phyloP scores from a whole-genome alignment of 2,888 invertebrate species.

The Ectemnius lituratus region DNA sequence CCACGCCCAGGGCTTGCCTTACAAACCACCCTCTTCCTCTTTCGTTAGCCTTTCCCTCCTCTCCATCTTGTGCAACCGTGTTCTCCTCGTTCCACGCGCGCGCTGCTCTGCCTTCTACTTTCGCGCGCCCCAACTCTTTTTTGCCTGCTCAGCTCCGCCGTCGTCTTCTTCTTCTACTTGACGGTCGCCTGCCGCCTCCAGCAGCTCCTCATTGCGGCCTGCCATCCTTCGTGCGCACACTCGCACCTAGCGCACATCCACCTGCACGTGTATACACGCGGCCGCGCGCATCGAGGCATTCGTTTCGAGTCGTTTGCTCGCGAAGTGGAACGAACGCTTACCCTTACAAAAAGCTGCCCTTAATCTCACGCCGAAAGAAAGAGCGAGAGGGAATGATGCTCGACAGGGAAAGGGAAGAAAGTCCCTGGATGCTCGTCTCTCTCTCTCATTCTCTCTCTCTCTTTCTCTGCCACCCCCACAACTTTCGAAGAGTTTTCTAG shows the following conservation, averaged over 20 bases:
- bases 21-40: too few relatives aligned
- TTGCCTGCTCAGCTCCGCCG: constrained; percentile 18
- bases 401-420: too few relatives aligned
- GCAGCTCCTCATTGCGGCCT: not conserved
- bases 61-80: too few relatives aligned
- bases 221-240: constrained; percentile 17
- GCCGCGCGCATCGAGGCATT: constrained; percentile 35
- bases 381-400: too few relatives aligned
- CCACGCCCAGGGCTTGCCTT: too few relatives aligned
- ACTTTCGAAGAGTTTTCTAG: constrained; percentile 50
- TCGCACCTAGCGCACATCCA: too few relatives aligned
- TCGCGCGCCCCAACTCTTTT: not conserved
- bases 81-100: too few relatives aligned
- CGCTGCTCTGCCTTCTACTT: not conserved
- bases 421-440: constrained; percentile 4
- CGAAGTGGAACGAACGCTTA: constrained; percentile 46
- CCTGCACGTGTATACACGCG: constrained; percentile 18
- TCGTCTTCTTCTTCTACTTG: constrained; percentile 40
- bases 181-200: constrained; percentile 8
- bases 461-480: constrained; percentile 4
- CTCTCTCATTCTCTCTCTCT: too few relatives aligned
- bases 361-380: constrained; percentile 41
- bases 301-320: constrained; percentile 54
- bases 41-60: too few relatives aligned
- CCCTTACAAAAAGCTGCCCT: constrained; percentile 51